These are phyloP conservation scores for Epinephelus awoara DNA, from an alignment of 2,797 vertebrate genomes.

Conservation along the genomic window DNA sequence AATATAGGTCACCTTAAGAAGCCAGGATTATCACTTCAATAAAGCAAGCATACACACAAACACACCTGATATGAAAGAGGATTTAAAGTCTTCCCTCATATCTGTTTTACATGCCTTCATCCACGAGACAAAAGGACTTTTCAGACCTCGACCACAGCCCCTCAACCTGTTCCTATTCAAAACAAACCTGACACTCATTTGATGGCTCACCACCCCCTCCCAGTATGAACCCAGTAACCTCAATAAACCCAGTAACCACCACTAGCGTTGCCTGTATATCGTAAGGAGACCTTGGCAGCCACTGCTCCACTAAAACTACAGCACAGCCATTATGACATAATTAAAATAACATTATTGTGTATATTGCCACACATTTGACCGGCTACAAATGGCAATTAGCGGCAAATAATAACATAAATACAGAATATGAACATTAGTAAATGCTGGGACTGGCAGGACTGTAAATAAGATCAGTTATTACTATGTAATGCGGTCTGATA, in stretches of 20 bases:
- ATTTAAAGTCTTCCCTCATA: not conserved
- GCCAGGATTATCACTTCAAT: not conserved
- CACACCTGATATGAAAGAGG: not conserved
- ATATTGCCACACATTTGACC: not conserved
- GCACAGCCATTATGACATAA: not conserved
- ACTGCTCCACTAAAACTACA: not conserved
- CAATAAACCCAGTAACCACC: slow-evolving; percentile 29
- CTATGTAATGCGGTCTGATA: not conserved
- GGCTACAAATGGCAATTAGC: not conserved
- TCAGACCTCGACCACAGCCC: not conserved
- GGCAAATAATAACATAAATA: not conserved
- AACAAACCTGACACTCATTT: slow-evolving; percentile 54
- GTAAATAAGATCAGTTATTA: not conserved
- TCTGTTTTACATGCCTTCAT: not conserved
- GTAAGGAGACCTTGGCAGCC: not conserved
- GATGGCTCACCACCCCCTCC: slow-evolving; percentile 24
- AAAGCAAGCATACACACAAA: slow-evolving; percentile 7
- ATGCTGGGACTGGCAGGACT: not conserved
- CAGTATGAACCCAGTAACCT: slow-evolving; percentile 62
- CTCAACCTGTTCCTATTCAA: slow-evolving; percentile 1
- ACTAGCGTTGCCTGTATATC: not conserved
- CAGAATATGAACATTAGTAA: not conserved
- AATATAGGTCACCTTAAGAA: slow-evolving; percentile 19
- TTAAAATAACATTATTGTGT: not conserved
- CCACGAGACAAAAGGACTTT: not conserved